Percentiles rank a stretch among this genome's conserved stretches.
Evolutionary conservation across 2,888 invertebrate species (phyloP).

Genomic region (Allolobophora icterica): DNA sequence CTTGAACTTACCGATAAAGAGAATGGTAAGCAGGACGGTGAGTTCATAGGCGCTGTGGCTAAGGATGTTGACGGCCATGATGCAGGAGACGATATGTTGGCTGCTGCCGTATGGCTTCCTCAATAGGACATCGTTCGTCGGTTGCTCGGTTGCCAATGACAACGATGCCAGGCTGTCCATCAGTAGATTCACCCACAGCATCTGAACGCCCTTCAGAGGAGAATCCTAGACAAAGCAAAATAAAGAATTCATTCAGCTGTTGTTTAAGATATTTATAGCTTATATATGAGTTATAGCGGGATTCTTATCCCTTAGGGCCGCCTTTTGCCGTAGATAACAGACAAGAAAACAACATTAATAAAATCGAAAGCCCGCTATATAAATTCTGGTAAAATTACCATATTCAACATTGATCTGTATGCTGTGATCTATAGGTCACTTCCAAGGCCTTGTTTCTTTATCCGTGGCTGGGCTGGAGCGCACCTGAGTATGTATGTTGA

Average conservation of each 20-base stretch:
- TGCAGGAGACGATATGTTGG: constrained; percentile 27
- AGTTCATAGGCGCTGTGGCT: constrained; percentile 34
- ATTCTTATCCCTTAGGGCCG: too few relatives aligned
- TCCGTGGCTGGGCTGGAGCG: too few relatives aligned
- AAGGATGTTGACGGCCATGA: constrained; percentile 37
- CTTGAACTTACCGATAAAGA: constrained; percentile 26
- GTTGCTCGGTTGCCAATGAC: constrained; percentile 37
- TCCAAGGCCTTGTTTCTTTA: too few relatives aligned
- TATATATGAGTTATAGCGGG: too few relatives aligned
- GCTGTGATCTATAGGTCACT: too few relatives aligned
- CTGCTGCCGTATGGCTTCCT: constrained; percentile 32
- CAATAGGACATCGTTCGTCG: constrained; percentile 31
- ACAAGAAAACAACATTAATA: too few relatives aligned
- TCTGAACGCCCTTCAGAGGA: constrained; percentile 32
- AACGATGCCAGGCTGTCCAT: constrained; percentile 39
- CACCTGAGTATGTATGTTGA: too few relatives aligned
- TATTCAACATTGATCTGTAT: neutral
- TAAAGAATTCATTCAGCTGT: too few relatives aligned
- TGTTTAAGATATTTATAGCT: too few relatives aligned
- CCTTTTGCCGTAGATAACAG: too few relatives aligned
- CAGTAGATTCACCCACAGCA: constrained; percentile 39
- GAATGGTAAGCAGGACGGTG: constrained; percentile 66
- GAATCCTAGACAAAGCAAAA: constrained; percentile 33
- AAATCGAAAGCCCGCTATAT: neutral
- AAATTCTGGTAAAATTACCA: constrained; percentile 1